These are phyloP conservation scores for Apistogramma diplotaenia DNA, from an alignment of 2,113 vertebrate species.

Conservation along the genomic window DNA sequence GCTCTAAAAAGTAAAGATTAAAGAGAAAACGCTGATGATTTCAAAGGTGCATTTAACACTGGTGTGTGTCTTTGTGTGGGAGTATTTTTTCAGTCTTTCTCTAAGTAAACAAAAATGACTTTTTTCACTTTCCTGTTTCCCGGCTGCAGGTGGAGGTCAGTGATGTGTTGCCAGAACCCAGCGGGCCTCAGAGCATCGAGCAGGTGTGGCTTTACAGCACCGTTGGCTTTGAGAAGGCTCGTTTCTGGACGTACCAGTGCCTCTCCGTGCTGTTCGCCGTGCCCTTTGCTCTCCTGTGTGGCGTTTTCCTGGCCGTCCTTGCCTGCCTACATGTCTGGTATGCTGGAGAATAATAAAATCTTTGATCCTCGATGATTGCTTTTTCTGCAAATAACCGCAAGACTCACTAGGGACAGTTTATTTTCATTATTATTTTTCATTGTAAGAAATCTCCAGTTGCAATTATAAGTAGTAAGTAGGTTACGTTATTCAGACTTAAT, in stretches of 20 bases:
- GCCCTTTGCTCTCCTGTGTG: slow-evolving; percentile 76
- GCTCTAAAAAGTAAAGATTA: too few relatives aligned
- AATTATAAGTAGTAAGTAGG: too few relatives aligned
- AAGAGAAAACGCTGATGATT: too few relatives aligned
- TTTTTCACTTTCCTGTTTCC: not conserved
- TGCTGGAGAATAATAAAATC: not conserved
- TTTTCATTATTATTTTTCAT: not conserved
- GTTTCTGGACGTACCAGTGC: slow-evolving; percentile 78
- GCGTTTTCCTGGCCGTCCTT: slow-evolving; percentile 74
- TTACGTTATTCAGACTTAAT: too few relatives aligned
- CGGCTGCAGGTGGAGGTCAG: slow-evolving; percentile 76
- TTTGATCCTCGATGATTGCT: not conserved
- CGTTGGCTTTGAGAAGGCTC: slow-evolving; percentile 72
- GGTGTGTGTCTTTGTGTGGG: too few relatives aligned
- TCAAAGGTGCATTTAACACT: too few relatives aligned
- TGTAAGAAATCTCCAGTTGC: too few relatives aligned
- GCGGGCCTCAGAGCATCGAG: slow-evolving; percentile 69
- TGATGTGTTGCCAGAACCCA: slow-evolving; percentile 77
- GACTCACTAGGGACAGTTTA: not conserved
- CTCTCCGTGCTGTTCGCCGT: slow-evolving; percentile 77
- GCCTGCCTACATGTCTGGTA: slow-evolving; percentile 83
- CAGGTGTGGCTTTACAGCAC: slow-evolving; percentile 78
- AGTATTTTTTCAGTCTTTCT: too few relatives aligned
- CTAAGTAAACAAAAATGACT: not conserved
- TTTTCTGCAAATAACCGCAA: not conserved